A percentile compares a stretch with the other conserved stretches of the same genome.
Conservation (phyloP, 2,797 vertebrate genomes). For the Denticeps clupeoides region DNA sequence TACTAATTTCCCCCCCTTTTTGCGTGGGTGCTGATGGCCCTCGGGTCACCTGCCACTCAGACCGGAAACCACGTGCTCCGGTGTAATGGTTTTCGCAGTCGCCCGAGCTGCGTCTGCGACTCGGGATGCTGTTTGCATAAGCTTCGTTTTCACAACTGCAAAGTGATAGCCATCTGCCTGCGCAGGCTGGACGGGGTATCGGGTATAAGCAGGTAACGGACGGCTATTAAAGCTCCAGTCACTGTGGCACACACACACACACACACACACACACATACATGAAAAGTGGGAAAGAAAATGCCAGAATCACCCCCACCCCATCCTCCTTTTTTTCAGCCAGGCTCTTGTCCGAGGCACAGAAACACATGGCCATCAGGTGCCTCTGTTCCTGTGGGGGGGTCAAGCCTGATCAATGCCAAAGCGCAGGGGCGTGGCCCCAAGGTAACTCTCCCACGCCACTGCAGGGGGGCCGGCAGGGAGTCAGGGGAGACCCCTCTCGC, state of each 20-base stretch:
- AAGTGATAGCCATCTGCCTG: conserved; percentile 61
- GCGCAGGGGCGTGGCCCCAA: neutral
- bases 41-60: conserved; percentile 45
- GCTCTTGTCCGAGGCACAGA: neutral
- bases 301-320: no score
- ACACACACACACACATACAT: conserved; percentile 1
- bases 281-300: no score
- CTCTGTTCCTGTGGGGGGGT: conserved; percentile 2
- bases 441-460: conserved; percentile 1
- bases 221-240: conserved; percentile 50
- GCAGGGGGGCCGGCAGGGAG: neutral
- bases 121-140: conserved; percentile 54
- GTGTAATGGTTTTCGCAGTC: conserved; percentile 65
- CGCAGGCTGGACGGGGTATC: conserved; percentile 50
- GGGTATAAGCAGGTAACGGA: conserved; percentile 57
- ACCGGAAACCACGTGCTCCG: conserved; percentile 54
- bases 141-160: conserved; percentile 66
- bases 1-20: no score
- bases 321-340: no score
- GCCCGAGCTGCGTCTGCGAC: conserved; percentile 45
- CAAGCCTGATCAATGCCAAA: neutral
- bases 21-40: no score
- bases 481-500: conserved; percentile 17
- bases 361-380: conserved; percentile 8
- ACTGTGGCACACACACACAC: conserved; percentile 14